Conservation (phyloP, 2,113 vertebrate species). For the Alouatta palliata region DNA sequence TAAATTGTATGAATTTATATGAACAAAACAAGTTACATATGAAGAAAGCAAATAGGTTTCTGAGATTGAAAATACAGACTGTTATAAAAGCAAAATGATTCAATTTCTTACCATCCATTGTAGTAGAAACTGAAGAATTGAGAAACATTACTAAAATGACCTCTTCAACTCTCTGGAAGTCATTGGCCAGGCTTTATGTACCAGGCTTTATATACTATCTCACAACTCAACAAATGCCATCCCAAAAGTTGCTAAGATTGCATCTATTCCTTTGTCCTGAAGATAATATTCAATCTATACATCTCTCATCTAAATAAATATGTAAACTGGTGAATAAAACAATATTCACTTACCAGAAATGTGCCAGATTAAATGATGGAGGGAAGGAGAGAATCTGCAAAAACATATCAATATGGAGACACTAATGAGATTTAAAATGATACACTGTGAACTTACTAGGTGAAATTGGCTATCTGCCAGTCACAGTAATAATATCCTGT, state of each 20-base stretch:
- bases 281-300: neutral
- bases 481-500: neutral
- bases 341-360: conserved; percentile 26
- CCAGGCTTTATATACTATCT: neutral
- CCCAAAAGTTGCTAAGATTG: neutral
- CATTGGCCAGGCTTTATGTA: neutral
- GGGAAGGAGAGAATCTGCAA: neutral
- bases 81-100: neutral
- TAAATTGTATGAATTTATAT: neutral
- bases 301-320: conserved; percentile 22
- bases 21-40: neutral
- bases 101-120: neutral
- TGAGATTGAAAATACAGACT: neutral
- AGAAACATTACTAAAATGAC: neutral
- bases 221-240: neutral
- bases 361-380: neutral
- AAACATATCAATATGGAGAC: neutral
- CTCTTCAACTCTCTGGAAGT: neutral
- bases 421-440: neutral
- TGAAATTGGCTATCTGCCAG: neutral
- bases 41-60: neutral
- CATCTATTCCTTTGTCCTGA: neutral
- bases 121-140: neutral
- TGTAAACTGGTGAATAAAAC: conserved; percentile 16
- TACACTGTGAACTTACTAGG: conserved; percentile 7